Percentiles rank a stretch among this genome's conserved stretches.
Conservation (phyloP, 2,797 vertebrate species). For the Phoeniculus purpureus region DNA sequence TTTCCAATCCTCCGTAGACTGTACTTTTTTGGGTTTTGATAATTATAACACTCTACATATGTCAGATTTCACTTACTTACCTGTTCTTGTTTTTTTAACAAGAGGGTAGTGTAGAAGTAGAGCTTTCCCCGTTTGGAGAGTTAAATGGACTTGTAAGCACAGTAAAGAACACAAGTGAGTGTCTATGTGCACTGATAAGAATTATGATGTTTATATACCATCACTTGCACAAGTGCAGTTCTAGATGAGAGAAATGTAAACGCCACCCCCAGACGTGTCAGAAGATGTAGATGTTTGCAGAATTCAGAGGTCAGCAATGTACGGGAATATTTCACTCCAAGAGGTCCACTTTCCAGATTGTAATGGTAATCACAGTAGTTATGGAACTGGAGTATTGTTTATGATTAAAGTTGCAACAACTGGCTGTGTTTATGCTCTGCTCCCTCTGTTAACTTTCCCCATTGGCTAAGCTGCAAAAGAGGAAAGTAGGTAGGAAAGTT, state of each 20-base stretch:
- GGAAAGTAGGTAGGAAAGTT: not conserved
- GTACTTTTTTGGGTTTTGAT: not conserved
- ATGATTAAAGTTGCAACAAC: not conserved
- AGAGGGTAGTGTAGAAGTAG: not conserved
- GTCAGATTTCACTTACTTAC: not conserved
- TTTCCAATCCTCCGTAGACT: not conserved
- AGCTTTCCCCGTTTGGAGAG: not conserved
- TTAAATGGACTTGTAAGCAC: not conserved
- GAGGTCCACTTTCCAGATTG: not conserved
- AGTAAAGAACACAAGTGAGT: not conserved
- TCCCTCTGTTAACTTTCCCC: not conserved
- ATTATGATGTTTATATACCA: not conserved
- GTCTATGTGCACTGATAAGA: not conserved
- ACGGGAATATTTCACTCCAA: not conserved
- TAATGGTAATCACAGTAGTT: not conserved
- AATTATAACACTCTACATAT: not conserved
- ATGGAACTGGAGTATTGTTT: not conserved
- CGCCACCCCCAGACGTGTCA: rapidly evolving
- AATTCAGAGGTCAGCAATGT: not conserved
- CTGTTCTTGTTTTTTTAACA: not conserved
- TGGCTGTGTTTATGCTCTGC: not conserved
- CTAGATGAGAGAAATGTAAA: not conserved
- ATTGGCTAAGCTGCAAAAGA: not conserved
- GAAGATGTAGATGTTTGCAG: not conserved
- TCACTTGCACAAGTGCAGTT: not conserved